These are phyloP conservation scores for Drosophila ficusphila DNA, from an alignment of 1,140 invertebrate species.

Conservation along the genomic window DNA sequence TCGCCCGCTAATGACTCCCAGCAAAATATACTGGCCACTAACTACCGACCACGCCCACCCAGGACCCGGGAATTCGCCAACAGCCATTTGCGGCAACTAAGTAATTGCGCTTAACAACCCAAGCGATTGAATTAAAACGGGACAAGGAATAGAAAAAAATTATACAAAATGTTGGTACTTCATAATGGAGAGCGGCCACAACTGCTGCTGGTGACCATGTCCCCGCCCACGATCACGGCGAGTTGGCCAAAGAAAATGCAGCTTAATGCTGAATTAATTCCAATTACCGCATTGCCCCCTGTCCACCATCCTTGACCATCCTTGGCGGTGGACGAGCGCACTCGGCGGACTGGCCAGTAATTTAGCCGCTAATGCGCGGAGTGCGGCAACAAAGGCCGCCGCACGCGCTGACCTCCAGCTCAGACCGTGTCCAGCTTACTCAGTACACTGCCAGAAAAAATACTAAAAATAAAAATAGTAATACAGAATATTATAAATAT, in stretches of 20 bases:
- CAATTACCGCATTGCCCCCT: conserved; percentile 62
- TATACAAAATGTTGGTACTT: conserved; percentile 78
- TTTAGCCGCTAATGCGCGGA: conserved; percentile 75
- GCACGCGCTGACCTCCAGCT: conserved; percentile 57
- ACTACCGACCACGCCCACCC: conserved; percentile 44
- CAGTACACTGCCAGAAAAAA: background rate
- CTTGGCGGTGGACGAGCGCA: conserved; percentile 37
- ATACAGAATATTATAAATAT: no score
- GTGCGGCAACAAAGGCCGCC: conserved; percentile 70
- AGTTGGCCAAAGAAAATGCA: conserved; percentile 77
- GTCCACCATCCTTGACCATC: conserved; percentile 38
- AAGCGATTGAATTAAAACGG: conserved; percentile 34
- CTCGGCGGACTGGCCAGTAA: conserved; percentile 47
- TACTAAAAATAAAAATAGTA: no score
- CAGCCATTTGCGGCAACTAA: conserved; percentile 74
- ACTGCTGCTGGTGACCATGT: conserved; percentile 4
- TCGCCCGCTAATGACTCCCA: conserved; percentile 53
- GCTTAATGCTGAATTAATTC: conserved; percentile 83
- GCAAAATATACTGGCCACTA: conserved; percentile 18
- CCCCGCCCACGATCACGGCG: conserved; percentile 18
- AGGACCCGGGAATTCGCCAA: conserved; percentile 43
- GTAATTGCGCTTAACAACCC: conserved; percentile 74
- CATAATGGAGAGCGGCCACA: conserved; percentile 32
- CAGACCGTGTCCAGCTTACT: background rate
- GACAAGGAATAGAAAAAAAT: conserved; percentile 74